A percentile compares a stretch with the other conserved stretches of the same genome.
Evolutionary conservation across 2,888 invertebrate genomes (phyloP).

Genomic region (Drosophila koepferae): DNA sequence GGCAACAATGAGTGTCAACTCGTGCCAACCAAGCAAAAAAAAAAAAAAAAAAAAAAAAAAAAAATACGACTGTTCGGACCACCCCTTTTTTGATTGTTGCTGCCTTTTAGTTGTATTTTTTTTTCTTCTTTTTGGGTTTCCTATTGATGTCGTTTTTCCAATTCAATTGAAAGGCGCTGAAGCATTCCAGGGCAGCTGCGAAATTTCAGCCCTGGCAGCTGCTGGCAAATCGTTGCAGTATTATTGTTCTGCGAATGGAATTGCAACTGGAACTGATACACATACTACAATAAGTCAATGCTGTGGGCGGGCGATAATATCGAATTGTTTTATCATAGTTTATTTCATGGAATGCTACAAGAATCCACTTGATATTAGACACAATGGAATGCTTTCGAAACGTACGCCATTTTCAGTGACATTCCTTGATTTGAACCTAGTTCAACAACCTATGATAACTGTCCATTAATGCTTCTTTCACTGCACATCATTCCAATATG

Average conservation of each 20-base stretch:
- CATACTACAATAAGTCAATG: constrained; percentile 15
- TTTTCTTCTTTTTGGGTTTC: not conserved
- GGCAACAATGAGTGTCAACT: constrained; percentile 38
- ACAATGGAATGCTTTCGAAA: not conserved
- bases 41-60: constrained; percentile 20
- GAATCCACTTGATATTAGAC: constrained; percentile 35
- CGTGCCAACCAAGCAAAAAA: constrained; percentile 42
- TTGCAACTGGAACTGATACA: constrained; percentile 7
- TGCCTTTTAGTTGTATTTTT: not conserved
- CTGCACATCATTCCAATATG: constrained; percentile 16
- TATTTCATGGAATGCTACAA: constrained; percentile 65
- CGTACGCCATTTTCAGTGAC: not conserved
- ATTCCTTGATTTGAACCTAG: not conserved
- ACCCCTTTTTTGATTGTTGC: constrained; percentile 32
- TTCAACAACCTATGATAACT: not conserved
- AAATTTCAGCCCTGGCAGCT: constrained; percentile 32
- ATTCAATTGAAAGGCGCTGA: constrained; percentile 43
- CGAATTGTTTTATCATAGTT: constrained; percentile 42
- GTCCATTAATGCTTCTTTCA: not conserved
- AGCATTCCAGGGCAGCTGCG: constrained; percentile 41
- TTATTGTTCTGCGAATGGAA: constrained; percentile 14
- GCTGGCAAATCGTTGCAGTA: constrained; percentile 16
- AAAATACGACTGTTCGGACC: constrained; percentile 19
- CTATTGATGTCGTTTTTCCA: constrained; percentile 30
- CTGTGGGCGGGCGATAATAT: constrained; percentile 44